Evolutionary conservation across 2,113 vertebrate genomes (phyloP).

Genomic region (Tor tambroides): DNA sequence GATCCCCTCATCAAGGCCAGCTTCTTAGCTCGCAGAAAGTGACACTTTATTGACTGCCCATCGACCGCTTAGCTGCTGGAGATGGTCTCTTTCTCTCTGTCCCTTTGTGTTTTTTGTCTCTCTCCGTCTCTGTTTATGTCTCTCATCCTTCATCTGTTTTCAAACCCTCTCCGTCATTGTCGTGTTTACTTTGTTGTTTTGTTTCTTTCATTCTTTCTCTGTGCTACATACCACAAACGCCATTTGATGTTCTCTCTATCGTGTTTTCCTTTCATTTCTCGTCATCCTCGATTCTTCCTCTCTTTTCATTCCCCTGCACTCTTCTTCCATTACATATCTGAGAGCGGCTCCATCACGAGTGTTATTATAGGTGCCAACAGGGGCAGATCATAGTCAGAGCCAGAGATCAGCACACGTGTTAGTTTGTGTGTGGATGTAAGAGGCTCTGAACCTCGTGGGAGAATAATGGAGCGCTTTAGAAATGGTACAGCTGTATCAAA

Average conservation of each 20-base stretch:
- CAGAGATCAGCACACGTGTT: neutral
- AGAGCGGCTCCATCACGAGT: neutral
- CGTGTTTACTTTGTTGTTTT: conserved; percentile 25
- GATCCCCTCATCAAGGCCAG: conserved; percentile 34
- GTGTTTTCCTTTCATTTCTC: neutral
- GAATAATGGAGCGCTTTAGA: neutral
- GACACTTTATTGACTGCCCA: conserved; percentile 62
- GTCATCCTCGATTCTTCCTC: neutral
- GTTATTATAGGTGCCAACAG: conserved; percentile 18
- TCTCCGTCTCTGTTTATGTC: conserved; percentile 16
- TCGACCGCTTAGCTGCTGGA: conserved; percentile 50
- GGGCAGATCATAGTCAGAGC: conserved; percentile 4
- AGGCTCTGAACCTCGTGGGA: neutral
- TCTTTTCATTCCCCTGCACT: neutral
- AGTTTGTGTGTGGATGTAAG: conserved; percentile 26
- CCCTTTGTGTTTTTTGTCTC: conserved; percentile 17
- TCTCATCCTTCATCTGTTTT: conserved; percentile 10
- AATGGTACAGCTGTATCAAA: neutral
- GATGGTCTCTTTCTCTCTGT: conserved; percentile 30
- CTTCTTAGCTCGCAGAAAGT: conserved; percentile 62
- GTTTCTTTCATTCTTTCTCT: conserved; percentile 5
- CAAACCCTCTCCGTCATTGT: neutral
- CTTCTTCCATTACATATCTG: conserved; percentile 12
- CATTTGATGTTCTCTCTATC: too few species aligned
- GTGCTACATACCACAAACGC: neutral